Evolutionary conservation across 2,888 invertebrate genomes (phyloP), one percentile per base, ranked within the genome.

Genomic region (Apotomis betuletana): DNA sequence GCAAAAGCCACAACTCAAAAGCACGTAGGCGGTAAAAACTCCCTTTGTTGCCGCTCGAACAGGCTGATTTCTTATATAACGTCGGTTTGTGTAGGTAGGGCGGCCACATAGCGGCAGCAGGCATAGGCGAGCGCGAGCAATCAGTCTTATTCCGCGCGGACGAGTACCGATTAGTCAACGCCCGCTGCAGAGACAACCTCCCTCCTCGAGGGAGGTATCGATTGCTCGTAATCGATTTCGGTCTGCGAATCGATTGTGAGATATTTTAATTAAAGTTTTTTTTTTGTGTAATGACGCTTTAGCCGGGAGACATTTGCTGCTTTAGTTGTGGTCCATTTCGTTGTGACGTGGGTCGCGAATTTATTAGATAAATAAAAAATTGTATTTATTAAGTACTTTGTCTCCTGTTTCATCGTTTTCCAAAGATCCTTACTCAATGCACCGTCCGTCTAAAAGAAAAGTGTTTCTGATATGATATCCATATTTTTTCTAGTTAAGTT

Each of bases 121-220:
- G 91, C 91, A 90, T 90, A 89, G 90, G 87, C 89, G 85, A 89
- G 89, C 88, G 85, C 85, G 83, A 83, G 90, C 90, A 90, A 93
- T 93, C 92, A 91, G 89, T 93, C 92, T 93, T 92, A 90, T 92
- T 93, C 92, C 92, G 88, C 90, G 91, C 90, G 91, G 93, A 92
- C 93, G 92, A 90, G 89, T 86, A 86, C 81, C 92, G 88, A 92
- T 92, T 92, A 92, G 91, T 92, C 92, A 92, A 91, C 91, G 92
- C 91, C 92, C 84, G 86, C 85, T 88, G 90, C 92, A 93, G 93
- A 92, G 91, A 92, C 92, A 91, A 87, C 86, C 87, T 84, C 85
- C 85, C 87, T 87, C 85, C 85, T 79, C 87, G 77, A 79, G 79
- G 84, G 83, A 82, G 82, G 82, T 89, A 92, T 92, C 91, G 93